Conservation (phyloP, 2,113 vertebrate genomes). For the Myiozetetes cayanensis region DNA sequence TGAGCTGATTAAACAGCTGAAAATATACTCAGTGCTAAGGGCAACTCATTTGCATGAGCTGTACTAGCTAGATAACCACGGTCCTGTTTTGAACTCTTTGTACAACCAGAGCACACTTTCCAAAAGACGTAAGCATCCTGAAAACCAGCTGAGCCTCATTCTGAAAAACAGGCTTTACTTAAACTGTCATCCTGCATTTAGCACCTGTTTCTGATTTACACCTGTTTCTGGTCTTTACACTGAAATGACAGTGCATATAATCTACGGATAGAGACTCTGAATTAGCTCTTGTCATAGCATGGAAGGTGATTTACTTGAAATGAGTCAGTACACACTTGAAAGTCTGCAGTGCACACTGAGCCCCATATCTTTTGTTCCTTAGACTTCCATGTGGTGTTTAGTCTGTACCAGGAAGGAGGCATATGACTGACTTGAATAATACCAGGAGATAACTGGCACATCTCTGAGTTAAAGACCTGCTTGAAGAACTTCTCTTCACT, state of each 20-base stretch:
- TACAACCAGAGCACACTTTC: not conserved
- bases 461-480: not conserved
- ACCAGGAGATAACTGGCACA: not conserved
- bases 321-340: not conserved
- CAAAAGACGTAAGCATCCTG: not conserved
- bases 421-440: not conserved
- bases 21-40: not conserved
- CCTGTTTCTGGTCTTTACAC: not conserved
- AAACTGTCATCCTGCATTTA: not conserved
- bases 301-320: not conserved
- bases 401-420: not conserved
- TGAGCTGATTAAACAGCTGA: constrained; percentile 8
- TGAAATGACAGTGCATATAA: not conserved
- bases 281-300: not conserved
- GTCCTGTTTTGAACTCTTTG: not conserved
- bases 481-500: not conserved
- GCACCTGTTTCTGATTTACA: not conserved
- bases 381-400: not conserved
- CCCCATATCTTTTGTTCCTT: not conserved
- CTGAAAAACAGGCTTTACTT: not conserved
- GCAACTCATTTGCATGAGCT: not conserved
- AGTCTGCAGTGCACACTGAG: not conserved
- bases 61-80: not conserved
- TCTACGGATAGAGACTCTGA: not conserved
- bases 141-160: not conserved